Base-by-base conservation (phyloP, 2,113 vertebrate species). In the Lathamus discolor region DNA sequence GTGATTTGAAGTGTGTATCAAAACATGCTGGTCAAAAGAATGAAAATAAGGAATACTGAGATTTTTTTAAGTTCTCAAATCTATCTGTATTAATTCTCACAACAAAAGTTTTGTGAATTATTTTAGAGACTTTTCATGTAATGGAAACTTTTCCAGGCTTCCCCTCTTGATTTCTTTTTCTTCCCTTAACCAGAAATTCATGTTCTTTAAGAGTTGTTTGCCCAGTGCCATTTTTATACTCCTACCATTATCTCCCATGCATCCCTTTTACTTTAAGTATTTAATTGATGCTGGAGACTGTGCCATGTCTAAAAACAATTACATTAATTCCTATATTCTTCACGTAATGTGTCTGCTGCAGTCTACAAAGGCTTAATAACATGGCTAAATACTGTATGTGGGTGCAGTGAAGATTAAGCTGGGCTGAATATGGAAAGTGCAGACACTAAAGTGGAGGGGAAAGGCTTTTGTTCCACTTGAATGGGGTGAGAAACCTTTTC, bases 291-390 rank as follows among this genome's bases (percentile, higher is more conserved):
- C 76, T 83, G 44, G 63, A 80, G 76, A 69, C 86, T 88, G 43
- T 62, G 8, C 29, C 29, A 29, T 62, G 52, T 69, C 95, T 81
- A 75, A 66, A 95, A 95, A 33, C 75, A 88, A 85, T 93, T 87
- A 79, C 44, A 27, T 57, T 62, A 61, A 94, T 86, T 77, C 75
- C 76, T 54, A 2, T 41, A 17, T 87, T 95, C 89, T 92, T 55
- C 78, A 55, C 16, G 2, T 80, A 80, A 88, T 48, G 67, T 83
- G 90, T 94, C 87, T 91, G 78, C 77, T 90, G 61, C 61, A 78
- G 51, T 51, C 74, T 95, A 59, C 87, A 72, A 68, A 92, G 90
- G n/a, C 48, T 93, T 84, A 95, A 90, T 90, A 51, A 80, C 41
- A 33, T 25, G 33, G 61, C 75, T 92, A 70, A 91, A 83, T 49